Evolutionary conservation across 2,888 invertebrate species (phyloP).

Genomic region (Monopis laevigella): DNA sequence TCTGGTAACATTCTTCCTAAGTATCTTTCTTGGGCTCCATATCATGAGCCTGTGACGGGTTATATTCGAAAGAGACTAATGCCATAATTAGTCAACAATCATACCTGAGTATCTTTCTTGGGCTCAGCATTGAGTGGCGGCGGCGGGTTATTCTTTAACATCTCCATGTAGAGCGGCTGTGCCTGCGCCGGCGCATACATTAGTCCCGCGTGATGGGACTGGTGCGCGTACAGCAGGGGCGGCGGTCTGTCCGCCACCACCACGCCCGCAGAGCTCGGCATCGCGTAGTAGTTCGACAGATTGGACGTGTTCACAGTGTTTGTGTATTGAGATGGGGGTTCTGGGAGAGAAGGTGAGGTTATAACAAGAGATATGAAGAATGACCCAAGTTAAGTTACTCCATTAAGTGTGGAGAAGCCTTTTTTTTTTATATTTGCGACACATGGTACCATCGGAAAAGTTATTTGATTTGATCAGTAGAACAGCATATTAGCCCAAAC

Average conservation of each 20-base stretch:
- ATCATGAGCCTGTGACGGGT: background rate
- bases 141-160: conserved; percentile 47
- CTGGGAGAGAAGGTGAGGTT: no score
- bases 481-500: no score
- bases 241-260: conserved; percentile 50
- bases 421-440: no score
- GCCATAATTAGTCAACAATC: background rate
- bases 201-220: conserved; percentile 38
- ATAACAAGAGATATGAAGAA: no score
- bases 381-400: no score
- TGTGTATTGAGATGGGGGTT: conserved; percentile 50
- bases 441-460: no score
- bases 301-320: conserved; percentile 38
- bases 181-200: conserved; percentile 48
- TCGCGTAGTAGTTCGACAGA: conserved; percentile 47
- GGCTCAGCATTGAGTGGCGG: conserved; percentile 1
- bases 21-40: no score
- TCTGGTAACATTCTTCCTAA: no score
- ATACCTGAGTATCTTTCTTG: conserved; percentile 1
- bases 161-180: conserved; percentile 49
- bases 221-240: conserved; percentile 48
- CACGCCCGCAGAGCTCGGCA: conserved; percentile 49
- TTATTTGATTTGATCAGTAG: no score
- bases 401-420: no score
- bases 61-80: background rate